A percentile compares a stretch with the other conserved stretches of the same genome.
These are phyloP conservation scores for Acleris literana DNA, from an alignment of 2,888 invertebrate genomes.

Conservation along the genomic window DNA sequence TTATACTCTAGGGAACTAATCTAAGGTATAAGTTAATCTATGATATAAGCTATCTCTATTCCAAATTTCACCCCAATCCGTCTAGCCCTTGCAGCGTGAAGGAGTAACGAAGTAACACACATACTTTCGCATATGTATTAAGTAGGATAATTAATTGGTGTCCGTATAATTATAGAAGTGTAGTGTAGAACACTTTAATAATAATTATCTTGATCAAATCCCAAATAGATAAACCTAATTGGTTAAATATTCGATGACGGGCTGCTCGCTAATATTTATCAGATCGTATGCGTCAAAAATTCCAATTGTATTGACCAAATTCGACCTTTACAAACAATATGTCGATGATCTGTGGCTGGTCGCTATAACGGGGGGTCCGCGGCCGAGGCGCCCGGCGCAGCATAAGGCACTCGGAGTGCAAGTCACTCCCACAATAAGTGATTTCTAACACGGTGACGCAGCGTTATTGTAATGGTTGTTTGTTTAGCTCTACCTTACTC, in stretches of 20 bases:
- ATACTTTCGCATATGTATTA: too few relatives aligned
- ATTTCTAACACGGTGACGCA: constrained; percentile 80
- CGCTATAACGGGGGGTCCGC: constrained; percentile 55
- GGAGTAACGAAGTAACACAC: too few relatives aligned
- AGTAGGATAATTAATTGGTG: too few relatives aligned
- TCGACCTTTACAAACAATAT: constrained; percentile 36
- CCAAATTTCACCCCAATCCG: too few relatives aligned
- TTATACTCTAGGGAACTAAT: too few relatives aligned
- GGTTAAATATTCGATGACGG: constrained; percentile 22
- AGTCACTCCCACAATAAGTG: constrained; percentile 82
- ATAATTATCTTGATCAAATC: constrained; percentile 10
- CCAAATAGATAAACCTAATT: constrained; percentile 21
- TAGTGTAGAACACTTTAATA: background rate
- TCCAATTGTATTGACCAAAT: constrained; percentile 36
- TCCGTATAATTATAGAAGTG: background rate
- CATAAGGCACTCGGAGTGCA: constrained; percentile 75
- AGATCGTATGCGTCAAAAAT: constrained; percentile 36
- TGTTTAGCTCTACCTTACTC: constrained; percentile 83
- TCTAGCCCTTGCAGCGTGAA: too few relatives aligned
- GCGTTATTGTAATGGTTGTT: constrained; percentile 81
- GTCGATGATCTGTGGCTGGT: constrained; percentile 43
- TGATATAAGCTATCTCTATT: too few relatives aligned
- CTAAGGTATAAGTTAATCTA: too few relatives aligned
- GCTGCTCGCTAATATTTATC: constrained; percentile 28
- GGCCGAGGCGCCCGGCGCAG: constrained; percentile 49